These are phyloP conservation scores for Phalacrocorax brasilianus DNA, from an alignment of 2,113 vertebrate genomes.

Conservation along the genomic window DNA sequence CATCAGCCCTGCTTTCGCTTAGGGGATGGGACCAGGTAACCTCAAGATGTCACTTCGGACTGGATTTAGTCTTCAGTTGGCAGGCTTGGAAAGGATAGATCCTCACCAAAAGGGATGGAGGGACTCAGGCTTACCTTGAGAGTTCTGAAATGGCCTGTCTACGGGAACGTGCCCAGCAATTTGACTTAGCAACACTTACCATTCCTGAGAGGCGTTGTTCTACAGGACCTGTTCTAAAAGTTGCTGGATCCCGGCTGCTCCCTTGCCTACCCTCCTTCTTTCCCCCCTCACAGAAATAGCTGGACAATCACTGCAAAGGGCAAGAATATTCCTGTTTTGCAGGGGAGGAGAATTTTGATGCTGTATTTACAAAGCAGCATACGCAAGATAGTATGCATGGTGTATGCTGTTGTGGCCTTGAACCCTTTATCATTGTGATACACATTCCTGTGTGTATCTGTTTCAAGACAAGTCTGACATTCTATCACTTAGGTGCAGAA, in stretches of 20 bases:
- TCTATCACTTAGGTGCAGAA: neutral
- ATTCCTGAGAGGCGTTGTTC: neutral
- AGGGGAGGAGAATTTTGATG: neutral
- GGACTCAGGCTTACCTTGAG: neutral
- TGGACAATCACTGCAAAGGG: neutral
- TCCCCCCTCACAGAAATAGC: neutral
- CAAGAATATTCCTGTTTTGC: neutral
- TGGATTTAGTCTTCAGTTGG: neutral
- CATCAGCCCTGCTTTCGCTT: neutral
- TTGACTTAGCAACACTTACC: neutral
- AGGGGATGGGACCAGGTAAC: neutral
- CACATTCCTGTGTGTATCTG: neutral
- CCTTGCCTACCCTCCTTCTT: too few relatives aligned
- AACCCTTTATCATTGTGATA: neutral
- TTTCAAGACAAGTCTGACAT: neutral
- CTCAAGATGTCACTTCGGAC: neutral
- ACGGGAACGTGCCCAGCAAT: neutral
- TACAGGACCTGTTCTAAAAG: neutral
- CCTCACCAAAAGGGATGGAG: neutral
- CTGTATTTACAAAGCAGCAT: neutral
- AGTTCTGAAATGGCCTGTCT: neutral
- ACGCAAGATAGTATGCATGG: accelerated
- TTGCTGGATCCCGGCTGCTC: neutral
- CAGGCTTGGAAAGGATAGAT: neutral
- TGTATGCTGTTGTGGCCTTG: neutral